Evolutionary conservation across 1,140 invertebrate genomes (phyloP), one percentile per base, ranked within the genome.

Genomic region (Drosophila simulans): DNA sequence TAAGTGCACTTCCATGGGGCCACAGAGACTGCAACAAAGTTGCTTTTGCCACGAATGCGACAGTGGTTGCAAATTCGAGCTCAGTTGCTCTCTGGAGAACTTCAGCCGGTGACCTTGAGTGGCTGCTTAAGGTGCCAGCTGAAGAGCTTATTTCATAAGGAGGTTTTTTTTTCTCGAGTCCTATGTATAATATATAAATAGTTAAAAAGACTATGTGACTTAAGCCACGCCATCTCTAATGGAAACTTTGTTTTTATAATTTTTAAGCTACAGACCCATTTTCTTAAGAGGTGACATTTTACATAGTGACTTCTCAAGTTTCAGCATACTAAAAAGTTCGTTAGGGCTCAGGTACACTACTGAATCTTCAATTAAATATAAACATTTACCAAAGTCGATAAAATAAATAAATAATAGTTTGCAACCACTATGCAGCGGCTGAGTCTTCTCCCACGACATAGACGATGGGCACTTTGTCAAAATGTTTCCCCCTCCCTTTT

Each of bases 1-100:
- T 78, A 85, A 85, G 81, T 85, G 81, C 78, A 86, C 81, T 85
- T 85, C 60, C 58, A 52, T 5, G 40, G 70, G n/a, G 42, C 51
- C 64, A 57, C 52, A 70, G 60, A 75, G 72, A 75, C 71, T 75
- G 72, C 72, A 75, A 75, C 72, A 75, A 75, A 75, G 72, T 75
- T 75, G 72, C 53, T 39, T 55, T 52, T 64, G 42, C 51, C 37
- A 70, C 27, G 35, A 42, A 34, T 15, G 45, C 60, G 37, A 70
- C 66, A 70, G 64, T 70, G 66, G 66, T 69, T 56, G 48, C 51
- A 57, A 70, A 56, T 57, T 70, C 12, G n/a, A 69, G 64, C 55
- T 57, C 15, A 48, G 64, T 70, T 20, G n/a, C 12, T 8, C 1
- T n/a, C 60, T 57, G 27, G n/a, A 34, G 35, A 57, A 70, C 65